phyloP scores from a whole-genome alignment of 2,888 invertebrate genomes.

The Melanotus villosus region DNA sequence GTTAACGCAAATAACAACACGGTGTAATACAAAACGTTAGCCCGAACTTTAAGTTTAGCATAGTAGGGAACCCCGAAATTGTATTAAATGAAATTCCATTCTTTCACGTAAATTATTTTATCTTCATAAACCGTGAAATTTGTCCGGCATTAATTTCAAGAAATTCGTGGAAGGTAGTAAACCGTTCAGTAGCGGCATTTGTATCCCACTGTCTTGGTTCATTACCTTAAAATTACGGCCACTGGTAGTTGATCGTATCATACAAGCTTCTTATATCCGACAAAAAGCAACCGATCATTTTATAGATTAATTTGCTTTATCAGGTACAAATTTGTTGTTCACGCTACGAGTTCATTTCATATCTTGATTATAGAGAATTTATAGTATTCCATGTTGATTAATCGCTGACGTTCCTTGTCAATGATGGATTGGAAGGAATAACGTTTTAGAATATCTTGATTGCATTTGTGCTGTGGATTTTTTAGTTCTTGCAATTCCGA shows the following conservation, averaged over 20 bases:
- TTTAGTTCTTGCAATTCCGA: too few species aligned
- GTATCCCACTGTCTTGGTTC: constrained; percentile 6
- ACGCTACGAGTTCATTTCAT: background rate
- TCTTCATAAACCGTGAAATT: too few species aligned
- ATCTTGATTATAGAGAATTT: background rate
- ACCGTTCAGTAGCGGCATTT: constrained; percentile 10
- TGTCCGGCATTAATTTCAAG: too few species aligned
- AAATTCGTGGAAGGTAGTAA: background rate
- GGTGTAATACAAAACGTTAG: too few species aligned
- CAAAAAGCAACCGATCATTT: constrained; percentile 6
- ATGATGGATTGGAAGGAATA: too few species aligned
- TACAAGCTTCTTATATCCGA: background rate
- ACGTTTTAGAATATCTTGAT: too few species aligned
- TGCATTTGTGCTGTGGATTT: too few species aligned
- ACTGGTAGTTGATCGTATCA: background rate
- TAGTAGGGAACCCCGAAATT: too few species aligned
- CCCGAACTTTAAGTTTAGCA: too few species aligned
- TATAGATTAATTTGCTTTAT: constrained; percentile 4
- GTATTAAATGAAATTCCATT: too few species aligned
- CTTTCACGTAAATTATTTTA: too few species aligned
- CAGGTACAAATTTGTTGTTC: background rate
- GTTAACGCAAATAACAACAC: too few species aligned
- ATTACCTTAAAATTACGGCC: constrained; percentile 8
- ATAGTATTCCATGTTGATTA: background rate
- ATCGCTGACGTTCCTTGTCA: background rate